Evolutionary conservation across 2,113 vertebrate genomes (phyloP), one percentile per base, ranked within the genome.

Genomic region (Paramormyrops kingsleyae): DNA sequence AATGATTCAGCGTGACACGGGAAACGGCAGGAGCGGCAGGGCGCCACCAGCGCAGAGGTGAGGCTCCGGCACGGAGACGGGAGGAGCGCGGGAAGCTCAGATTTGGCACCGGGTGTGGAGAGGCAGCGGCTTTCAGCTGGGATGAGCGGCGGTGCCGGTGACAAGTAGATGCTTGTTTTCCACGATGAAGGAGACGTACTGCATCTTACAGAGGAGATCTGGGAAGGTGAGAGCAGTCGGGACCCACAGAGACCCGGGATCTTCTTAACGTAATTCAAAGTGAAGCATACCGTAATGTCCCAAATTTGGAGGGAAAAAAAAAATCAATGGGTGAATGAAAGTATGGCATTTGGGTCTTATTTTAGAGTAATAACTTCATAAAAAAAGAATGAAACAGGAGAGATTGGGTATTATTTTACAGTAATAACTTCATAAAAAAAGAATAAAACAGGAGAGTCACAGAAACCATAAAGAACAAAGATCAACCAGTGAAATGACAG

Each of bases 1-100:
- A 96, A 96, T 96, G 95, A 96, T 96, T 97, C 95, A 96, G 24
- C 31, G 5, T 35, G 86, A 27, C 47, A 7, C 7, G 10, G 86
- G 17, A 53, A 42, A 1, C n/a, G 17, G 49, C 21, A 27, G 27
- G n/a, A 52, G 19, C 24, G 85, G 35, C 27, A 39, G 31, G 12
- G 31, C 39, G 47, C 35, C 31, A 35, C 83, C 44, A 7, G 47
- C 6, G 49, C 31, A 21, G 50, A 87, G 47, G 49, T 39, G 49
- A 53, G 50, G 49, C 49, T 19, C 1, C n/a, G 50, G 15, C n/a
- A 0, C 10, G 19, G 19, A 46, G 31, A 35, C 31, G 39, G 6
- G n/a, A 13, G 50, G 24, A 19, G 21, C 24, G 12, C 19, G 8
- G 21, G 44, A 42, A 49, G 70, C 70, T 13, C 42, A 47, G 13